Base-by-base conservation (phyloP, 2,797 vertebrate species). In the Fundulus diaphanus region DNA sequence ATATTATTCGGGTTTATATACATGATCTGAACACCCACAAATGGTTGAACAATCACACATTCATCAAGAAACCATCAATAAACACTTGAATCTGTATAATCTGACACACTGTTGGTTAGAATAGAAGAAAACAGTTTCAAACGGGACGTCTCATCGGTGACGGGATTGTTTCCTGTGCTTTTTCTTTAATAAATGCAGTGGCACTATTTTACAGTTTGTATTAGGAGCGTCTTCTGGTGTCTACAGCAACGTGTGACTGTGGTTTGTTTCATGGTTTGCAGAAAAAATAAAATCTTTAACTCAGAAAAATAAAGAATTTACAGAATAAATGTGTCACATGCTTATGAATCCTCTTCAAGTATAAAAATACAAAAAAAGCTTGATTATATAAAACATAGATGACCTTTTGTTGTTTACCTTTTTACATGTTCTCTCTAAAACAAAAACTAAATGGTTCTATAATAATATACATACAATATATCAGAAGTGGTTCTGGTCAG, bases 321-420 rank as follows among this genome's bases (percentile, higher is more conserved):
- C 86, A 93, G 86, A 90, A 85, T 90, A 83, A 85, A 92, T 81
- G 87, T 89, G 88, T 90, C 73, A 81, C 83, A 74, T 92, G 84
- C 79, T 48, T 79, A 92, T 93, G 85, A 92, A 83, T 92, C 85
- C 84, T 92, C 85, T 88, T 91, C 86, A 88, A 92, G 91, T 95
- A 95, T 92, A 95, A 96, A 96, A 95, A 96, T 96, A 96, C 94
- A 96, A 96, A 96, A 96, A 92, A 91, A 87, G 81, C 79, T 91
- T 92, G 90, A 93, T 93, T 91, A 90, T 93, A 93, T 92, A 93
- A 95, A 95, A 96, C 94, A 93, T 94, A 94, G 93, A 94, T 93
- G 93, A 93, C 73, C 8, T 33, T 76, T 84, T 89, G n/a, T n/a
- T n/a, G n/a, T 88, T 90, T 89, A 40, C 70, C 89, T 92, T 93